Evolutionary conservation across 2,888 invertebrate species (phyloP).

Genomic region (Chymomyza caudatula): DNA sequence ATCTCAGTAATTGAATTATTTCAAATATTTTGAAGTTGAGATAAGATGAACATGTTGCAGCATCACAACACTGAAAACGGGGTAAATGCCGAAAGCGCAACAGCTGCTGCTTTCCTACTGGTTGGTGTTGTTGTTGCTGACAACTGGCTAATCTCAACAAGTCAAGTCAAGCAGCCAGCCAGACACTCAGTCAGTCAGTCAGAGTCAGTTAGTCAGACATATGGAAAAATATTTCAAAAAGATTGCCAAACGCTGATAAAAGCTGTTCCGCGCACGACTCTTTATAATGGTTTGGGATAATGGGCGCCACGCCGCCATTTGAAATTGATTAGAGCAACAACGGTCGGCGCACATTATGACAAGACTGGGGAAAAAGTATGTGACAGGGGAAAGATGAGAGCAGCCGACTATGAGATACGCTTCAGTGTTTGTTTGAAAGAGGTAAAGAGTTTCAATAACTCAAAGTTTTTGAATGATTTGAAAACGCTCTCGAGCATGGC

Average conservation of each 20-base stretch:
- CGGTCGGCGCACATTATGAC: not conserved
- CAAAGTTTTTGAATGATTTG: too few relatives aligned
- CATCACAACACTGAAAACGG: not conserved
- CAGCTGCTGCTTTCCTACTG: not conserved
- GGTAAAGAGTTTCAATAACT: too few relatives aligned
- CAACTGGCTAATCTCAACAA: constrained; percentile 41
- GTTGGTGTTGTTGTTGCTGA: constrained; percentile 13
- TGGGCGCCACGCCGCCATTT: constrained; percentile 51
- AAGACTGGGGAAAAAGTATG: not conserved
- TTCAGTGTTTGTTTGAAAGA: too few relatives aligned
- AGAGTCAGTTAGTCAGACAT: constrained; percentile 35
- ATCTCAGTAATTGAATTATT: not conserved
- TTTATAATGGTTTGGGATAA: constrained; percentile 2
- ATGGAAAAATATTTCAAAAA: constrained; percentile 69
- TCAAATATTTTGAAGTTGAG: not conserved
- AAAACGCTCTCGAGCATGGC: too few relatives aligned
- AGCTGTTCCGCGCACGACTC: constrained; percentile 49
- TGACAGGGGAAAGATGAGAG: not conserved
- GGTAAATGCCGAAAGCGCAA: not conserved
- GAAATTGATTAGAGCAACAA: constrained; percentile 62
- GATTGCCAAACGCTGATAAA: constrained; percentile 66
- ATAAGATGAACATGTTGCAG: constrained; percentile 5
- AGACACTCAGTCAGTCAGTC: not conserved
- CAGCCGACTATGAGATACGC: not conserved
- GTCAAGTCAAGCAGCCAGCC: not conserved